Percentiles rank a stretch among this genome's conserved stretches.
phyloP scores from a whole-genome alignment of 1,140 invertebrate species.

The Drosophila melanica region DNA sequence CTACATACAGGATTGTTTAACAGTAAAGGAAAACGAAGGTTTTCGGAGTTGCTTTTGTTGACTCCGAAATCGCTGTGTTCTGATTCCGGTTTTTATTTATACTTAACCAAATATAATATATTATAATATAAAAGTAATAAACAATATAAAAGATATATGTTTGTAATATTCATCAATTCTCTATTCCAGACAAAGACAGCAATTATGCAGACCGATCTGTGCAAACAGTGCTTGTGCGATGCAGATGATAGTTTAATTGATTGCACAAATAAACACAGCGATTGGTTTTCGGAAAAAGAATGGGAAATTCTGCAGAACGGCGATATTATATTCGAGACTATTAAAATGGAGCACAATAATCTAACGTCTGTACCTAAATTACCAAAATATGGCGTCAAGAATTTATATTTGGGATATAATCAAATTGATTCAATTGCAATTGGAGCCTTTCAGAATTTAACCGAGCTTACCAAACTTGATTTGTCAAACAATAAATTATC shows the following conservation, averaged over 20 bases:
- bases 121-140: too few species aligned
- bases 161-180: not conserved
- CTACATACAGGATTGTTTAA: too few species aligned
- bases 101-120: too few species aligned
- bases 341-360: conserved; percentile 72
- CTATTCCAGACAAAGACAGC: conserved; percentile 37
- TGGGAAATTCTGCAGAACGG: conserved; percentile 83
- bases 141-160: too few species aligned
- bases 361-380: conserved; percentile 64
- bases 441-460: conserved; percentile 87
- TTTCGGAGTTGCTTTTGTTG: too few species aligned
- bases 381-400: conserved; percentile 83
- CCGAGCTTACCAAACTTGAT: conserved; percentile 87
- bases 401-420: conserved; percentile 85
- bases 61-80: not conserved
- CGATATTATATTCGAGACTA: conserved; percentile 78
- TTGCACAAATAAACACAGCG: conserved; percentile 67
- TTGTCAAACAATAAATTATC: conserved; percentile 89
- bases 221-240: conserved; percentile 73
- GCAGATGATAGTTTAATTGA: conserved; percentile 59
- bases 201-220: conserved; percentile 61
- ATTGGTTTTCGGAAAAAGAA: conserved; percentile 71
- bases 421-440: conserved; percentile 86
- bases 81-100: too few species aligned
- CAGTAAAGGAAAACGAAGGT: too few species aligned